Evolutionary conservation across 2,888 invertebrate genomes (phyloP), one percentile per base, ranked within the genome.

Genomic region (Hypena proboscidalis): DNA sequence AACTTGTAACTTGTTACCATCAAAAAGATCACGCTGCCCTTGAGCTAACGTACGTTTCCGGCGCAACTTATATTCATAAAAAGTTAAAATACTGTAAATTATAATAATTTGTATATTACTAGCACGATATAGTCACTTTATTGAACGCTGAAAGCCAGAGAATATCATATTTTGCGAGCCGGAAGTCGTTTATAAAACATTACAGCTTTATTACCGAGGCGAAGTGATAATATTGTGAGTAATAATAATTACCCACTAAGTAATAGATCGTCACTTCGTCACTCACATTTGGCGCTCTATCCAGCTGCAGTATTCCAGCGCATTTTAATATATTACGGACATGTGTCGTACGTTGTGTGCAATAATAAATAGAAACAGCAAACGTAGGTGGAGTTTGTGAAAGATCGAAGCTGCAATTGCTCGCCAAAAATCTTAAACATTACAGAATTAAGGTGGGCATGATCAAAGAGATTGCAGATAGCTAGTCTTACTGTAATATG

Each of bases 391-490:
- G 45, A 6, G 11, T 8, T 33, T 27, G 33, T 62, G 53, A 59
- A 57, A 32, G 35, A 60, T 43, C 14, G 40, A 26, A 38, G 23
- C 25, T 45, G 43, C 43, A 35, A 26, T 30, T 36, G 30, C 41
- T 48, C 44, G 70, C 67, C 75, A 72, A 74, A 66, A 64, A 68
- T 67, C 34, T 55, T 30, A 48, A 58, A 44, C 47, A 46, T 33
- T 55, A 65, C 42, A 51, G 31, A 55, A 52, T 49, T 30, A 49
- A 19, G 44, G 22, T 14, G 45, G 36, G 49, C 44, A 32, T 50
- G 48, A 51, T 49, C n/a, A n/a, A n/a, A n/a, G n/a, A n/a, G n/a
- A n/a, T n/a, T n/a, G n/a, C n/a, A n/a, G n/a, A n/a, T n/a, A n/a
- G n/a, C n/a, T n/a, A n/a, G n/a, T n/a, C n/a, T n/a, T n/a, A n/a